Conservation (phyloP, 1,140 invertebrate genomes). For the Zaprionus davidi region DNA sequence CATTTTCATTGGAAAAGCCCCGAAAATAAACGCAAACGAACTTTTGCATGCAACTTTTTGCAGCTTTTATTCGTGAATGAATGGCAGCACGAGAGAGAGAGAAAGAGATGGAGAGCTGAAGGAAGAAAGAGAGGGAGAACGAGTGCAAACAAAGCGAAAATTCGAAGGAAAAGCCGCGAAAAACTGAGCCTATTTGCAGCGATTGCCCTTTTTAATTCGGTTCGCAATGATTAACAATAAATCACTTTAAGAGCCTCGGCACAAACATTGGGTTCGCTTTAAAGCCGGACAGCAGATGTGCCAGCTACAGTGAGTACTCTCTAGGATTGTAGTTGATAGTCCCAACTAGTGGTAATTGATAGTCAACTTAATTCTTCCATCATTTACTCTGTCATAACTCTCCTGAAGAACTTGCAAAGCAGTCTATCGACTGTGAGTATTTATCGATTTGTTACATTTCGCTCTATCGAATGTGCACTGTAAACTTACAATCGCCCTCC, state of each 20-base stretch:
- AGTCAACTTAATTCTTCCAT: too few relatives aligned
- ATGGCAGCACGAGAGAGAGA: slow-evolving; percentile 3
- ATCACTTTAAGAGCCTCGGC: slow-evolving; percentile 9
- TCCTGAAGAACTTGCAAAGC: neutral
- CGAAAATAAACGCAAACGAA: neutral
- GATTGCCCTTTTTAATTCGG: slow-evolving; percentile 36
- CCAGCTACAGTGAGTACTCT: neutral
- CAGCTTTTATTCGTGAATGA: slow-evolving; percentile 30
- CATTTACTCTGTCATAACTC: too few relatives aligned
- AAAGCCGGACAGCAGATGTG: neutral
- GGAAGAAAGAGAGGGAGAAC: neutral
- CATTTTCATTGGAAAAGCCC: slow-evolving; percentile 41
- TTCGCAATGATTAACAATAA: slow-evolving; percentile 31
- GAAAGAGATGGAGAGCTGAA: neutral
- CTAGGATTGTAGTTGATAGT: neutral
- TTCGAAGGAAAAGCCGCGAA: slow-evolving; percentile 22
- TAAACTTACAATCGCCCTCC: neutral
- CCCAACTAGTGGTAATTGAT: too few relatives aligned
- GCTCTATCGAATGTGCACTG: neutral
- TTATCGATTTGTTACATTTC: neutral
- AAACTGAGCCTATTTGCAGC: slow-evolving; percentile 34
- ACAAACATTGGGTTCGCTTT: neutral
- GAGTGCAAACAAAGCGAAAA: slow-evolving; percentile 32
- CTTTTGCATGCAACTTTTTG: slow-evolving; percentile 9
- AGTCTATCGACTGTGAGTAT: too few relatives aligned